Evolutionary conservation across 2,113 vertebrate genomes (phyloP), one percentile per base, ranked within the genome.

Genomic region (Pseudorhombus dupliciocellatus): DNA sequence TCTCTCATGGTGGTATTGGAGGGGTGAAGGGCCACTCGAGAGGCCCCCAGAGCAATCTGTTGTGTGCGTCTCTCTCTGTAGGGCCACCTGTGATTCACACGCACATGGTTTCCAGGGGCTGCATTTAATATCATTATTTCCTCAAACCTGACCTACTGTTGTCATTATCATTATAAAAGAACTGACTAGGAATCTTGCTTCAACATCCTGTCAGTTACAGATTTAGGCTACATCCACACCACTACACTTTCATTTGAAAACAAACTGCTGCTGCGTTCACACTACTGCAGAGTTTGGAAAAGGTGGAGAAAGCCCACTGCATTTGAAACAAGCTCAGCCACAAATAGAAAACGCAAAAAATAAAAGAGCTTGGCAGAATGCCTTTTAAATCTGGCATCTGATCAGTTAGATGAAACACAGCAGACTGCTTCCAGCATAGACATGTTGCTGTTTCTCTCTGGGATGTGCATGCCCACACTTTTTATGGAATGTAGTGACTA

Each of bases 61-160:
- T 52, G 16, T 70, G 77, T 55, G 60, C 30, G 48, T 34, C 31
- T 62, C 61, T 83, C 46, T 56, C 28, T 51, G 40, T n/a, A 2
- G 72, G 71, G 53, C 56, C 77, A 79, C 73, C 44, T 56, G 46
- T 31, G 71, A 77, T 59, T 79, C 58, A 72, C 68, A 70, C 73
- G 42, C 70, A 66, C 42, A 70, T 48, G 31, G 54, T 65, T 65
- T 62, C 46, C 40, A 55, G 24, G 53, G 25, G 22, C 75, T 42
- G 14, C 62, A 60, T 70, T 66, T 30, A 51, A 51, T 5, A 9
- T 50, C 58, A 55, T 8, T 26, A 22, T 40, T 66, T 60, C 44
- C 30, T 26, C 4, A 50, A 62, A 15, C 15, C 37, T 51, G 26
- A 28, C 26, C 26, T 28, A 28, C 5, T 28, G 26, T 28, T 28